phyloP scores from a whole-genome alignment of 2,113 vertebrate species.

The Bubo scandiacus region DNA sequence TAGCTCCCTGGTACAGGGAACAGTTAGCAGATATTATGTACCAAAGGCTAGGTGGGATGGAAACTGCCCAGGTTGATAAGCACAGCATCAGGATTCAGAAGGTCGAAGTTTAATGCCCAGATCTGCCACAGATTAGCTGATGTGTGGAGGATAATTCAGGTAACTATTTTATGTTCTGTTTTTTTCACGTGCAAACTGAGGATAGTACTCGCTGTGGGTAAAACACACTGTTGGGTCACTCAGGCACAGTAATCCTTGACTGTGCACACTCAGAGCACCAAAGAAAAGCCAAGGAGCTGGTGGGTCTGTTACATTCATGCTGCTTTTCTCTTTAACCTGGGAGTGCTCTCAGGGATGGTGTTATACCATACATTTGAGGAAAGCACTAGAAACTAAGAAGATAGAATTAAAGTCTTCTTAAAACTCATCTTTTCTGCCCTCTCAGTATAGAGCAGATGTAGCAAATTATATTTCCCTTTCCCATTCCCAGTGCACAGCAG shows the following conservation, averaged over 20 bases:
- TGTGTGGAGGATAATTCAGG: neutral
- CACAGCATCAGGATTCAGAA: neutral
- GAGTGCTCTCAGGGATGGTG: neutral
- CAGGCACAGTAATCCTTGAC: neutral
- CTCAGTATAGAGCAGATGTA: neutral
- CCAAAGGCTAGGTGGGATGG: neutral
- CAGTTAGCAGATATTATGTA: neutral
- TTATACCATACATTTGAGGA: neutral
- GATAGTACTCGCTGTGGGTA: neutral
- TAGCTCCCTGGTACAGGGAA: neutral
- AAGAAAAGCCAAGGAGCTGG: neutral
- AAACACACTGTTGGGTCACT: neutral
- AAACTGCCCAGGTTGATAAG: neutral
- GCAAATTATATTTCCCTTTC: neutral
- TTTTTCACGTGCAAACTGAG: neutral
- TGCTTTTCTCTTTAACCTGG: neutral
- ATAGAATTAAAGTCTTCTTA: neutral
- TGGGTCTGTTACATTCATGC: neutral
- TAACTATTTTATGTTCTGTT: neutral
- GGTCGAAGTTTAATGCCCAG: neutral
- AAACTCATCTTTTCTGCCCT: neutral
- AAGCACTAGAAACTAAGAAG: neutral
- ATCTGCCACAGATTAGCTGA: neutral
- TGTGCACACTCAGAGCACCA: neutral
- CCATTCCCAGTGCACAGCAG: neutral